Conservation (phyloP, 2,888 invertebrate species). For the Cantharis rufa region DNA sequence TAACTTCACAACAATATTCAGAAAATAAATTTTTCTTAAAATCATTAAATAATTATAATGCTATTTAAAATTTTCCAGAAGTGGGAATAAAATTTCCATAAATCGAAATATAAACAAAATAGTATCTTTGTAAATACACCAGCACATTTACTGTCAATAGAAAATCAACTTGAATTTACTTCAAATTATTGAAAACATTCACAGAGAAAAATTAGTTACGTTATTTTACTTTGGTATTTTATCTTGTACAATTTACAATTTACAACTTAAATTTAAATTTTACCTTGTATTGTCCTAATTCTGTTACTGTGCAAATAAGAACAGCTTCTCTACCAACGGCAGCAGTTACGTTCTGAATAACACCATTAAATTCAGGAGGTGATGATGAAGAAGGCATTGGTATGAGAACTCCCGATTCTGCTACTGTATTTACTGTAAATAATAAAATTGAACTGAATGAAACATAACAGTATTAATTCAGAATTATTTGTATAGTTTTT, state of each 20-base stretch:
- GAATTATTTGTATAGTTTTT: neutral
- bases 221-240: neutral
- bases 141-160: neutral
- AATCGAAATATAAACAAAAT: too few species aligned
- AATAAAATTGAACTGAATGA: neutral
- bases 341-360: conserved; percentile 75
- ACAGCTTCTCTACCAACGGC: conserved; percentile 75
- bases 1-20: too few species aligned
- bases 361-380: conserved; percentile 68
- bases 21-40: too few species aligned
- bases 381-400: conserved; percentile 47
- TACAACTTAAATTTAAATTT: conserved; percentile 33
- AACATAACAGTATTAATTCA: neutral
- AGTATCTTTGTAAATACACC: too few species aligned
- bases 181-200: neutral
- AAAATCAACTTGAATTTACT: neutral
- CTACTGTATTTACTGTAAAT: conserved; percentile 29
- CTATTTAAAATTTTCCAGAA: too few species aligned
- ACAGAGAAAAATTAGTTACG: neutral
- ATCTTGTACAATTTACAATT: neutral
- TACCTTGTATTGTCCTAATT: conserved; percentile 77
- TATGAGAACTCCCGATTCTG: conserved; percentile 24
- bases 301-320: conserved; percentile 73
- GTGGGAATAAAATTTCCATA: too few species aligned
- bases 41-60: too few species aligned